These are phyloP conservation scores for Varroa destructor DNA, from an alignment of 1,140 invertebrate genomes.

Conservation along the genomic window DNA sequence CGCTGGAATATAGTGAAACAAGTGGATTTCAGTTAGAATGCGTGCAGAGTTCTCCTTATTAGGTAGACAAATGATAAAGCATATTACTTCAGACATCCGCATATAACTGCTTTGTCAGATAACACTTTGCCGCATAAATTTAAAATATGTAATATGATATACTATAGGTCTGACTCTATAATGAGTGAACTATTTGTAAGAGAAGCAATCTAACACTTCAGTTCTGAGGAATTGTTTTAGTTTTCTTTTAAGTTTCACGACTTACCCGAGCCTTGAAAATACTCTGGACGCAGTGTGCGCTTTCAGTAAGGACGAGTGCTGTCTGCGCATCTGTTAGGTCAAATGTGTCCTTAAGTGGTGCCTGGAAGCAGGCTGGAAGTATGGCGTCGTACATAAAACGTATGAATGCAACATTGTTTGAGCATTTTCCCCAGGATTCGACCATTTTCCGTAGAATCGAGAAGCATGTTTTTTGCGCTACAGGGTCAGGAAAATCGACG, in stretches of 20 bases:
- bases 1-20: background rate
- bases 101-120: too few species aligned
- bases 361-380: conserved; percentile 48
- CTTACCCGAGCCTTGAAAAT: conserved; percentile 17
- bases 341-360: conserved; percentile 47
- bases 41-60: too few species aligned
- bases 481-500: conserved; percentile 46
- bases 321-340: conserved; percentile 48
- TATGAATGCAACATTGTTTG: conserved; percentile 39
- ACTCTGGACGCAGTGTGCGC: background rate
- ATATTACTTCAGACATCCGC: too few species aligned
- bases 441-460: conserved; percentile 46
- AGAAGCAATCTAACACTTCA: too few species aligned
- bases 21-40: too few species aligned
- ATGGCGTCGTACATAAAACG: conserved; percentile 47
- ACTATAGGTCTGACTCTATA: too few species aligned
- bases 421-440: conserved; percentile 44
- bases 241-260: background rate
- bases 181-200: too few species aligned
- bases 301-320: conserved; percentile 38
- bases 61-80: too few species aligned
- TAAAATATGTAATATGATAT: too few species aligned
- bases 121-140: too few species aligned
- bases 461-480: conserved; percentile 48
- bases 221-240: too few species aligned